phyloP scores from a whole-genome alignment of 2,113 vertebrate species.

The Heterocephalus glaber region DNA sequence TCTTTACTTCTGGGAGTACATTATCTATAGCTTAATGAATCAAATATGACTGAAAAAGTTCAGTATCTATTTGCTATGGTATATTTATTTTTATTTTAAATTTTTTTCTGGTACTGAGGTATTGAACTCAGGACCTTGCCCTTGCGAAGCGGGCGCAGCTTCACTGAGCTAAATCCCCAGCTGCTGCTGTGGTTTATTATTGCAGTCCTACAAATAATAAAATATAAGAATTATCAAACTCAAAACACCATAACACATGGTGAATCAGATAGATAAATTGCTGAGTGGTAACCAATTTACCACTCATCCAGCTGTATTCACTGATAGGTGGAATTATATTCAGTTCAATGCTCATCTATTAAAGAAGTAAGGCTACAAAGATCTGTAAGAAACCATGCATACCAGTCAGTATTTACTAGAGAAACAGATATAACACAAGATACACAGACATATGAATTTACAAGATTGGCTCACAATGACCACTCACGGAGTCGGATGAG shows the following conservation, averaged over 20 bases:
- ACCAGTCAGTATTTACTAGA: too few species aligned
- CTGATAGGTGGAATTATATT: background rate
- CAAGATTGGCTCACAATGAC: too few species aligned
- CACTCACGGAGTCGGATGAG: too few species aligned
- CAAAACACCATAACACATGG: background rate
- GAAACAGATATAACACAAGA: too few species aligned
- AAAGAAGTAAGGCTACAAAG: background rate
- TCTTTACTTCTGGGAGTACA: background rate
- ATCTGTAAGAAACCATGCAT: background rate
- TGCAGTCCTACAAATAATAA: background rate
- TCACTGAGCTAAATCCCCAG: too few species aligned
- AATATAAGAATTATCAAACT: background rate
- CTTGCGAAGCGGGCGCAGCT: too few species aligned
- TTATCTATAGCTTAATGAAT: slow-evolving; percentile 26
- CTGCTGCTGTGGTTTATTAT: background rate
- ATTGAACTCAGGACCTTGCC: too few species aligned
- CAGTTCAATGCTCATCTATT: background rate
- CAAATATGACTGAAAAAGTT: slow-evolving; percentile 41
- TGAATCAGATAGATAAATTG: slow-evolving; percentile 44
- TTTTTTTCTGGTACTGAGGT: too few species aligned
- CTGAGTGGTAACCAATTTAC: slow-evolving; percentile 53
- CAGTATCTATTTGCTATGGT: slow-evolving; percentile 27
- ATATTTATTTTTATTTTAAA: background rate
- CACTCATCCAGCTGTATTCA: background rate
- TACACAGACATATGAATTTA: too few species aligned